Percentiles rank a stretch among this genome's conserved stretches.
Evolutionary conservation across 2,797 vertebrate species (phyloP).

Genomic region (Chiloscyllium punctatum): DNA sequence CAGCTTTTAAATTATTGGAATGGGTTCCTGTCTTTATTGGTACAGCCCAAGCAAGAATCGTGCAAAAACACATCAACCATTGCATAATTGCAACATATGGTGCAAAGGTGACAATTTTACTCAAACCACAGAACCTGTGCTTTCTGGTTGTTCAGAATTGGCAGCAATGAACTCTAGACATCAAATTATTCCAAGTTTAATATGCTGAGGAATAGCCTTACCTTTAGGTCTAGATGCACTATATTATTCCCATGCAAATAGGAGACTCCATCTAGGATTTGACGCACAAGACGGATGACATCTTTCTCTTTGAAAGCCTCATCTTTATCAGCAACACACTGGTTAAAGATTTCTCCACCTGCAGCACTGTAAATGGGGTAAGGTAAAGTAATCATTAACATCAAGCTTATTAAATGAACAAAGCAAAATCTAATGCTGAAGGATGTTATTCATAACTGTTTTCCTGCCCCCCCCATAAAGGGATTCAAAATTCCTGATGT

Average conservation of each 20-base stretch:
- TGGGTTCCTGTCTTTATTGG: neutral
- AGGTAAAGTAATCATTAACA: neutral
- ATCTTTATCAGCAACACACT: conserved; percentile 69
- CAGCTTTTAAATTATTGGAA: neutral
- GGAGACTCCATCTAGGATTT: conserved; percentile 67
- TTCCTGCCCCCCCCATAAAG: neutral
- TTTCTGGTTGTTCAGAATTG: neutral
- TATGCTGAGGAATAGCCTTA: conserved; percentile 44
- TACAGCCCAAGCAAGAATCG: neutral
- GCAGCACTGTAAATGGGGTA: conserved; percentile 56
- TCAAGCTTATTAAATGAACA: neutral
- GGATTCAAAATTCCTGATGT: neutral
- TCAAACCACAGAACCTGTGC: neutral
- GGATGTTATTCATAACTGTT: neutral
- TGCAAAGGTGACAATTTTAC: neutral
- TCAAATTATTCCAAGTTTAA: neutral
- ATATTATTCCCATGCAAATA: conserved; percentile 68
- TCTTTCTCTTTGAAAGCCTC: conserved; percentile 75
- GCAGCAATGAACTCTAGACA: neutral
- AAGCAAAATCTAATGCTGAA: neutral
- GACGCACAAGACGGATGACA: conserved; percentile 64
- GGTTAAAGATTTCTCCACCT: conserved; percentile 74
- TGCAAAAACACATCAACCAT: neutral
- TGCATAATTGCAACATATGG: neutral
- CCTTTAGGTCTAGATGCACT: conserved; percentile 75